Conservation (phyloP, 2,888 invertebrate genomes). For the Trachelus troglodyta region DNA sequence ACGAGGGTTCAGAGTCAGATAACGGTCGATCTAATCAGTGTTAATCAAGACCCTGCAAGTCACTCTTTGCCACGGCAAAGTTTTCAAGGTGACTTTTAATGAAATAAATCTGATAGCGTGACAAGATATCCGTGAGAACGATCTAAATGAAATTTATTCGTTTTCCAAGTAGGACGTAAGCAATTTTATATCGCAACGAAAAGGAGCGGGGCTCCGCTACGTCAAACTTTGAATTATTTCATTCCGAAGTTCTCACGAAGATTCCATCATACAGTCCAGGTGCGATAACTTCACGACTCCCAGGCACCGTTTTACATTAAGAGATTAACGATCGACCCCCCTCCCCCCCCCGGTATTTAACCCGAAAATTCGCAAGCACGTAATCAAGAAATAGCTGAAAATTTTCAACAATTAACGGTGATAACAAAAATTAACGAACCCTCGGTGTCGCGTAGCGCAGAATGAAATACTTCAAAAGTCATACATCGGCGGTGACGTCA, state of each 20-base stretch:
- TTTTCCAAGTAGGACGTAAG: neutral
- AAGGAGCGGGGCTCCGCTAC: neutral
- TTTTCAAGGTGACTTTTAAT: neutral
- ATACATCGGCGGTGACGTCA: neutral
- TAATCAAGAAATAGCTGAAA: neutral
- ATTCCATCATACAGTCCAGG: neutral
- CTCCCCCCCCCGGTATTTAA: neutral
- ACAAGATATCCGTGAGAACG: neutral
- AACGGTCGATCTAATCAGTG: neutral
- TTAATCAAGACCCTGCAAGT: neutral
- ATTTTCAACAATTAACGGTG: neutral
- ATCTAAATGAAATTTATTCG: neutral
- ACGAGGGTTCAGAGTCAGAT: neutral
- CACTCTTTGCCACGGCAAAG: neutral
- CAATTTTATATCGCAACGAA: neutral
- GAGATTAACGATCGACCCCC: neutral
- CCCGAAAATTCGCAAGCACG: neutral
- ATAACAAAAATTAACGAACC: neutral
- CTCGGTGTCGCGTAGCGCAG: neutral
- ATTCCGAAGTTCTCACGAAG: neutral
- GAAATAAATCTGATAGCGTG: neutral
- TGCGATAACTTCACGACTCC: neutral
- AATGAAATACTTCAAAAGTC: neutral
- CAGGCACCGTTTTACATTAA: neutral
- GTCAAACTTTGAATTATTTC: neutral